These are phyloP conservation scores for Cladopsammia gracilis DNA, from an alignment of 64 coral and sea anemone genomes.

Conservation along the genomic window DNA sequence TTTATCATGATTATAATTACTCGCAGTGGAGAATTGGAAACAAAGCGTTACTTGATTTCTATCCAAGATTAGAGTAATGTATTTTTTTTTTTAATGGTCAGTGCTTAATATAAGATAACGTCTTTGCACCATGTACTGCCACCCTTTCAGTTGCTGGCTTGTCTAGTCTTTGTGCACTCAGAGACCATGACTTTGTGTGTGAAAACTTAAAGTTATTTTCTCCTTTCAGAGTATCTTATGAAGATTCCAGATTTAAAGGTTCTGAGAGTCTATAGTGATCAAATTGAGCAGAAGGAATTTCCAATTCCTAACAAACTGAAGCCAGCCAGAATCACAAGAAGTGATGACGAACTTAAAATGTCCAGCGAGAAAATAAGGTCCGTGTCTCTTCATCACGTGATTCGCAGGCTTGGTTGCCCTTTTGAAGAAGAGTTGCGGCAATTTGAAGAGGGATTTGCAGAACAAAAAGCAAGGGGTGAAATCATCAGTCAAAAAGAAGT, in stretches of 20 bases:
- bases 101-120: too few relatives aligned
- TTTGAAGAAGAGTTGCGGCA: constrained; percentile 35
- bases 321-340: constrained; percentile 29
- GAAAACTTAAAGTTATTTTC: neutral
- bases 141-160: too few relatives aligned
- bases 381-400: constrained; percentile 87
- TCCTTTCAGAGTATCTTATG: constrained; percentile 85
- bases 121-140: too few relatives aligned
- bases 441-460: constrained; percentile 55
- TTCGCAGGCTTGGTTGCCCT: constrained; percentile 55
- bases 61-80: too few relatives aligned
- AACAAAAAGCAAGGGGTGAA: constrained; percentile 21
- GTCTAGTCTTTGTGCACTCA: too few relatives aligned
- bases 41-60: too few relatives aligned
- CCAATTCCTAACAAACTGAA: constrained; percentile 84
- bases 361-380: constrained; percentile 50
- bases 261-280: constrained; percentile 81
- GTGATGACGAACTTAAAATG: constrained; percentile 68
- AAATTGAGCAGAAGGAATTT: constrained; percentile 78
- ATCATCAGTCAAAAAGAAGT: constrained; percentile 38
- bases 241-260: constrained; percentile 68
- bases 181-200: neutral
- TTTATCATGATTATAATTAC: too few relatives aligned
- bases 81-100: too few relatives aligned
- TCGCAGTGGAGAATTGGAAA: too few relatives aligned